Conservation (phyloP, 2,888 invertebrate genomes). For the Lepetodrilus schrolli region DNA sequence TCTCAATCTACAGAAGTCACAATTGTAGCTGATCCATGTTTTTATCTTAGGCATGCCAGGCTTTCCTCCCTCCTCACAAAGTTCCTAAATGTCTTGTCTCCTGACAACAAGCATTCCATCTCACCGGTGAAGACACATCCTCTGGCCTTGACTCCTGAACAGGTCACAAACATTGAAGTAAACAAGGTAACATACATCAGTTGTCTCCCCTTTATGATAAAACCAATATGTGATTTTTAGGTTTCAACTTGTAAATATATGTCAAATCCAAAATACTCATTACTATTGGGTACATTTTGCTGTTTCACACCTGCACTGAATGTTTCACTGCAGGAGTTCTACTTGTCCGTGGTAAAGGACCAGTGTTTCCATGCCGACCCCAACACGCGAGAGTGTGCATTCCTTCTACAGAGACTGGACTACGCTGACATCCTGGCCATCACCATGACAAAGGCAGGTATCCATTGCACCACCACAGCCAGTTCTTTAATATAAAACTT, state of each 20-base stretch:
- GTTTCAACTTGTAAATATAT: neutral
- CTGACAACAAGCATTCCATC: slow-evolving; percentile 39
- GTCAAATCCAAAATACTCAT: neutral
- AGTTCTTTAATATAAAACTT: neutral
- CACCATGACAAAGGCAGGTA: slow-evolving; percentile 70
- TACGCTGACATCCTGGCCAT: slow-evolving; percentile 78
- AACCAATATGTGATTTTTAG: too few relatives aligned
- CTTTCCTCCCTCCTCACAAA: slow-evolving; percentile 70
- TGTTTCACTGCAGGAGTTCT: slow-evolving; percentile 72
- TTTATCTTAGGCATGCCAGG: slow-evolving; percentile 71
- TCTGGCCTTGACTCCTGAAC: slow-evolving; percentile 49
- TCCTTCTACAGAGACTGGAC: slow-evolving; percentile 79
- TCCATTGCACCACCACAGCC: neutral
- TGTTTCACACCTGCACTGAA: too few relatives aligned
- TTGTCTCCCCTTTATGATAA: too few relatives aligned
- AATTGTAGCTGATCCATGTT: too few relatives aligned
- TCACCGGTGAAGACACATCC: slow-evolving; percentile 66
- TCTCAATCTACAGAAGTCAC: too few relatives aligned
- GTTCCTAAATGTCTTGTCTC: slow-evolving; percentile 49
- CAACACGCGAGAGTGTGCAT: slow-evolving; percentile 78
- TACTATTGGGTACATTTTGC: neutral
- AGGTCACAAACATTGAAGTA: slow-evolving; percentile 57
- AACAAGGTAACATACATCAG: slow-evolving; percentile 68
- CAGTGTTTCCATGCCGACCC: slow-evolving; percentile 76
- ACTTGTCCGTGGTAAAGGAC: slow-evolving; percentile 68